Base-by-base conservation (phyloP, 1,140 invertebrate genomes). In the Drosophila nigrodunni region DNA sequence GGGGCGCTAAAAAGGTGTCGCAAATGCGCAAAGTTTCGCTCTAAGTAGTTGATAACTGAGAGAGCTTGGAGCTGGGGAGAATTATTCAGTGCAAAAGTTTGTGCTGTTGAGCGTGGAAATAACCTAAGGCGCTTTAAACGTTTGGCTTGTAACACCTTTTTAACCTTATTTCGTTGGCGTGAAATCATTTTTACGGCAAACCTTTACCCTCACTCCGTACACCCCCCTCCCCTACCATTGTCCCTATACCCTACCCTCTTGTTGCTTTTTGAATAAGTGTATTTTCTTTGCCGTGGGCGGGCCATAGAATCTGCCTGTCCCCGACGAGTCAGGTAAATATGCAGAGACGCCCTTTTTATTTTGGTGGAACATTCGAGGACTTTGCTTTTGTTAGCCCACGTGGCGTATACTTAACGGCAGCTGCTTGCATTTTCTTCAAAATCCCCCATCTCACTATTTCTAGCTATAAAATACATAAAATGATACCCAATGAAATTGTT, bases 121-220 rank as follows among this genome's bases (percentile, higher is more conserved):
- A 78, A 25, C 70, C 70, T 43, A 21, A 54, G 50, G 78, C 82
- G 54, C 72, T 70, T 83, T 70, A 83, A 78, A 70, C 49, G 66
- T 52, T 30, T 59, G 25, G 61, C 43, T 67, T 72, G 59, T 78
- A 87, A 83, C 77, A 88, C 83, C 85, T 88, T 83, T 74, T 65
- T 77, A 88, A 80, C 83, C 79, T 88, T 82, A 77, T 88, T 87
- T 82, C 64, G 67, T 61, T 62, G 83, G 77, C 73, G 67, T 88
- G 64, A 88, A 87, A 87, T 88, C 78, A 88, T 88, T 87, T 80
- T 88, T 86, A 88, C 66, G 71, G 34, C 54, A 30, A 37, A 41
- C 8, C 34, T 15, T 39, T 9, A 13, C 25, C 35, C 35, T 5
- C 25, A 30, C 25, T 6, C 6, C 6, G 25, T 6, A 30, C 25